These are phyloP conservation scores for Geothlypis trichas DNA, from an alignment of 2,113 vertebrate species.

Conservation along the genomic window DNA sequence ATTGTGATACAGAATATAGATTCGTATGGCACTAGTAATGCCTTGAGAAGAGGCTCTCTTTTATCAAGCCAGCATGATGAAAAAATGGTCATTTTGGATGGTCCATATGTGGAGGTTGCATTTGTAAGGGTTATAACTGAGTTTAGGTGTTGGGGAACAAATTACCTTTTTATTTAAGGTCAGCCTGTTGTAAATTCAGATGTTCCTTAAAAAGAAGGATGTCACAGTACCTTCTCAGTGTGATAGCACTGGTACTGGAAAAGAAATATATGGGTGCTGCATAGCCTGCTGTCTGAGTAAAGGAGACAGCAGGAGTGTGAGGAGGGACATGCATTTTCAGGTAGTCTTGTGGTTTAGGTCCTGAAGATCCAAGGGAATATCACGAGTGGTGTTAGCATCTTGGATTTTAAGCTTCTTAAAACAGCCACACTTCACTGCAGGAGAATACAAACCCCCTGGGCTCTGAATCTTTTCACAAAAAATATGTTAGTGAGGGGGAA, in stretches of 20 bases:
- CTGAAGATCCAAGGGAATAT: background rate
- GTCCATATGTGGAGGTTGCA: accelerated
- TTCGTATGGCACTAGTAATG: background rate
- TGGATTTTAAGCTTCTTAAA: background rate
- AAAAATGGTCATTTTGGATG: background rate
- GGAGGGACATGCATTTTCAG: background rate
- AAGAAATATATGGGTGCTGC: background rate
- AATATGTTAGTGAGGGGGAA: background rate
- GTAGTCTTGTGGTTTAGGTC: background rate
- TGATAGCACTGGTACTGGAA: background rate
- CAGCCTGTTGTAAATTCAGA: background rate
- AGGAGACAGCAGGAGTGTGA: background rate
- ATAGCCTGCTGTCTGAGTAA: background rate
- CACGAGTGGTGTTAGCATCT: background rate
- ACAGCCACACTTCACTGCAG: background rate
- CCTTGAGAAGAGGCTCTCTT: background rate
- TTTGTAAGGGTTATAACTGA: background rate
- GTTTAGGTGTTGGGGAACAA: background rate
- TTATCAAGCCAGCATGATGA: background rate
- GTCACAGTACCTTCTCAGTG: background rate
- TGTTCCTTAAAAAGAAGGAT: background rate
- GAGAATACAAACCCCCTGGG: background rate
- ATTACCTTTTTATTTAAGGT: background rate
- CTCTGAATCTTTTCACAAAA: background rate
- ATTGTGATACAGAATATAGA: background rate